Evolutionary conservation across 1,140 invertebrate species (phyloP).

Genomic region (Bombus confusus): DNA sequence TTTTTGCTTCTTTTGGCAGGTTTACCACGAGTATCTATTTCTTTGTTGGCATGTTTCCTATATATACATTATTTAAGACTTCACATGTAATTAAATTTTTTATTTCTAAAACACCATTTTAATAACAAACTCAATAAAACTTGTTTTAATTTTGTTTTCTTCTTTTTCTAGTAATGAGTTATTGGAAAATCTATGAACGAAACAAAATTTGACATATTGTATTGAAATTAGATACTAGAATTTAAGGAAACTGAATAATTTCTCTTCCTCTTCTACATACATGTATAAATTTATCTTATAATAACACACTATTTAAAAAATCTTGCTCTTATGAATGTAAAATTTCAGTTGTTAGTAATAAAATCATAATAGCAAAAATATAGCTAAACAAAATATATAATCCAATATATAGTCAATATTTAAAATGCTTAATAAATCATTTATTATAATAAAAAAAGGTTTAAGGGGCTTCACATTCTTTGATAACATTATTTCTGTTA

Average conservation of each 20-base stretch:
- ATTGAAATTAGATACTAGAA: background rate
- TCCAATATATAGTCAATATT: background rate
- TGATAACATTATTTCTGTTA: background rate
- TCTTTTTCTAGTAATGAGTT: background rate
- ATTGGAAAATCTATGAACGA: background rate
- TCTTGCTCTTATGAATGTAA: background rate
- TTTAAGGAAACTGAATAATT: background rate
- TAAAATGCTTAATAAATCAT: background rate
- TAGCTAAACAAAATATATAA: background rate
- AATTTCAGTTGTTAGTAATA: background rate
- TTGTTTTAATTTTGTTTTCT: background rate
- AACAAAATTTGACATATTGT: background rate
- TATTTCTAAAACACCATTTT: conserved; percentile 25
- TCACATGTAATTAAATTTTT: conserved; percentile 34
- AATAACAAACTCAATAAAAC: conserved; percentile 15
- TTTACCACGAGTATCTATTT: conserved; percentile 80
- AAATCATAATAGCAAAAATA: background rate
- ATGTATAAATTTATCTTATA: background rate
- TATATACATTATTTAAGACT: conserved; percentile 28
- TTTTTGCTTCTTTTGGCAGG: conserved; percentile 65
- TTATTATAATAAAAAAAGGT: background rate
- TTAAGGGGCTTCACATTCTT: too few relatives aligned
- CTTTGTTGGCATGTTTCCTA: conserved; percentile 83
- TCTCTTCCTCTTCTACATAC: background rate
- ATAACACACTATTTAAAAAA: background rate